Conservation (phyloP, 2,888 invertebrate genomes). For the Acanthacorydalis orientalis region DNA sequence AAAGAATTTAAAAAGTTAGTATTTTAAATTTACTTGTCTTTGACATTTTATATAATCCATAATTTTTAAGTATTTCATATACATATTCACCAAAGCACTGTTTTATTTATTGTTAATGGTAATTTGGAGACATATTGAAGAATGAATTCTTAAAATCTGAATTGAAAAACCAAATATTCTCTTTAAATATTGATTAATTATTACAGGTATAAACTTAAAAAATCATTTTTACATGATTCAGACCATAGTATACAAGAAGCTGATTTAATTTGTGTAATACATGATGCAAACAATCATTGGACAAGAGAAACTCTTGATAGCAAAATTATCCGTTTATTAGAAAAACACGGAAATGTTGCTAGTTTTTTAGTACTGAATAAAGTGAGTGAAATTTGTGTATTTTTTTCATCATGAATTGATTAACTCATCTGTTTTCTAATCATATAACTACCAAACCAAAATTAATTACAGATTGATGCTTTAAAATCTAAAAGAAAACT, state of each 20-base stretch:
- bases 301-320: conserved; percentile 49
- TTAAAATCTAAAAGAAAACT: conserved; percentile 54
- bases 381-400: conserved; percentile 28
- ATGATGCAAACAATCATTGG: conserved; percentile 61
- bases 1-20: conserved; percentile 50
- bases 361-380: conserved; percentile 82
- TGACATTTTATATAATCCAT: background rate
- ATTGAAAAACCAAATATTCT: background rate
- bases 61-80: too few relatives aligned
- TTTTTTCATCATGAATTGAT: background rate
- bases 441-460: background rate
- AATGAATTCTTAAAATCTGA: too few relatives aligned
- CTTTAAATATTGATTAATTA: background rate
- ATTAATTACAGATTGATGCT: conserved; percentile 43
- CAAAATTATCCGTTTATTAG: conserved; percentile 51
- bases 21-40: conserved; percentile 2
- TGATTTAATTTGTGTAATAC: conserved; percentile 70
- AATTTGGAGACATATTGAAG: too few relatives aligned
- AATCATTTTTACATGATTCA: conserved; percentile 40
- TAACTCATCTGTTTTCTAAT: background rate
- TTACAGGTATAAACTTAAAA: conserved; percentile 35
- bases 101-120: too few relatives aligned
- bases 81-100: too few relatives aligned
- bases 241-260: conserved; percentile 46
- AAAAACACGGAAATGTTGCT: conserved; percentile 37